Evolutionary conservation across 1,140 invertebrate species (phyloP), one percentile per base, ranked within the genome.

Genomic region (Lethocerus indicus): DNA sequence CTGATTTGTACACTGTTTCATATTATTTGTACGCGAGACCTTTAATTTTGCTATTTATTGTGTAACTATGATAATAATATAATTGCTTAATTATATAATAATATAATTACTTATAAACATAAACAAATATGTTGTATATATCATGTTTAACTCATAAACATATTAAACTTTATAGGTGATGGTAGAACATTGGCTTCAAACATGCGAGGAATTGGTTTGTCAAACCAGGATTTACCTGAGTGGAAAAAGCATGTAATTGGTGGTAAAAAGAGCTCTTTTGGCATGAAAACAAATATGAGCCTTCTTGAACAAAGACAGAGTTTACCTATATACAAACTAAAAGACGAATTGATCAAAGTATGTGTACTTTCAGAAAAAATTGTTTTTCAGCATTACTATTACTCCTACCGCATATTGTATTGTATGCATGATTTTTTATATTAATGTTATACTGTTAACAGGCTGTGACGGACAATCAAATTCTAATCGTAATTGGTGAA

Each of bases 171-270:
- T 63, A 53, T 60, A 70, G 75, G 71, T 43, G 80, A 83, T 52
- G 75, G 71, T 5, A 68, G 77, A 42, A 71, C 78, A 4, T 57
- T 84, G 12, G 77, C 81, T 3, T 78, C 83, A 0, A 87, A 84
- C 57, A 81, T 86, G 72, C 64, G 85, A 52, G 87, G 88, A 0
- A 81, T 89, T 24, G 87, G 87, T 0, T 64, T 86, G 1, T 74
- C 83, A 36, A 76, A 75, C 0, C 82, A 86, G 59, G 94, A 98
- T 60, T 68, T 98, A 28, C 94, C 95, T 0, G 95, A 99, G 64
- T 99, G 95, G 95, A 98, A 98, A 61, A 96, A 95, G 61, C 90
- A 97, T 60, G 90, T 98, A 0, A 94, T 91, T 54, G 93, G 91
- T 5, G 94, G 93, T 7, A 90, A 93, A 61, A 97, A 97, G 63